A percentile compares a stretch with the other conserved stretches of the same genome.
Conservation (phyloP, 2,888 invertebrate species). For the Melieria omissa region DNA sequence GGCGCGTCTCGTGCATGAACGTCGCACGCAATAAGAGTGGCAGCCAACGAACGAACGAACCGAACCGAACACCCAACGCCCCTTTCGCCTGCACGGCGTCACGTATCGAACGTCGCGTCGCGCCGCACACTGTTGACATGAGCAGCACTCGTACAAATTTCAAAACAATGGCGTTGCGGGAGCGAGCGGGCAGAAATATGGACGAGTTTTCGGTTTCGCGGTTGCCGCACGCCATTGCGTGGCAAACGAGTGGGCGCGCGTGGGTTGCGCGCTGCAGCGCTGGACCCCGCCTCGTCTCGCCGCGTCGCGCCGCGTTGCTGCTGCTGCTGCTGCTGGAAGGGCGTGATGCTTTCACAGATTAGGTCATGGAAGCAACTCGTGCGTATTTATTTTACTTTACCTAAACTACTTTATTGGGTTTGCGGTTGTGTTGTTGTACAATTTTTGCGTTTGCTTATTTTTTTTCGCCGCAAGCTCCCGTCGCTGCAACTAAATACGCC, state of each 20-base stretch:
- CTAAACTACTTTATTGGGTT: conserved; percentile 34
- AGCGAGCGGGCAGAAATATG: no score
- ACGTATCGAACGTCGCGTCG: no score
- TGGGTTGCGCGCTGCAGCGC: background rate
- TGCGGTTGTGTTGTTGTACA: background rate
- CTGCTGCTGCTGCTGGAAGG: background rate
- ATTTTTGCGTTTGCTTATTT: background rate
- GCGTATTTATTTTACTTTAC: conserved; percentile 25
- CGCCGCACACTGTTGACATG: no score
- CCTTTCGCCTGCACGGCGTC: no score
- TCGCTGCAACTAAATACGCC: no score
- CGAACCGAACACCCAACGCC: no score
- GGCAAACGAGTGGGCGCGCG: background rate
- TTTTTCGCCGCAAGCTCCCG: no score
- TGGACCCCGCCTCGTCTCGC: background rate
- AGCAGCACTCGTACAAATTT: background rate
- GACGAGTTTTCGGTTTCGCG: conserved; percentile 16
- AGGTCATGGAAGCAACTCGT: conserved; percentile 32
- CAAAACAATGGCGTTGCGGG: background rate
- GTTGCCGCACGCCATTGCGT: conserved; percentile 2
- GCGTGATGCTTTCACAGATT: conserved; percentile 15
- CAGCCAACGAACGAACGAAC: no score
- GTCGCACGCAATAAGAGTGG: no score
- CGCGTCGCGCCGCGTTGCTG: background rate
- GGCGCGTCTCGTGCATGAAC: no score